Base-by-base conservation (phyloP, 2,113 vertebrate genomes). In the Pterocles burchelli region DNA sequence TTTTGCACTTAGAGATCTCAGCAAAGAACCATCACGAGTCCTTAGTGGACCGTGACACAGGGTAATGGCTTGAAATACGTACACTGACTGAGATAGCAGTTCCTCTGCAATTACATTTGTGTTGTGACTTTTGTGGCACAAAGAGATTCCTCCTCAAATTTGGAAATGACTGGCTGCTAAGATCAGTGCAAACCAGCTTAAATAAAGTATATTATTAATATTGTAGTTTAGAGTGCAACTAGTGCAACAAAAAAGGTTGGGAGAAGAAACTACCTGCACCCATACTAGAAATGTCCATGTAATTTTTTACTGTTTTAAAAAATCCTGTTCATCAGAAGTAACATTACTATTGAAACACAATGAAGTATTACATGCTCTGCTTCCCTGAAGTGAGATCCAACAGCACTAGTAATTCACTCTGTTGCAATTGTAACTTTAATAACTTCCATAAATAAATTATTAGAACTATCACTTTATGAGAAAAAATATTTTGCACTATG, bases 401-500 rank as follows among this genome's bases (percentile, higher is more conserved):
- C 12, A 68, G 3, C n/a, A 26, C 19, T 45, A 84, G 13, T 70
- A 61, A 91, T 94, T 88, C 46, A 41, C 58, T 70, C 10, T 59
- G 58, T 63, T 83, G 17, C 25, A 83, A 41, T 38, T 80, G 24
- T 5, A 92, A 54, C 29, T 96, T 76, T 58, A 31, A 82, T 75
- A 92, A 54, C 12, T 78, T 88, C 46, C 65, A 92, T 88, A 88
- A 92, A 94, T 84, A 90, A 94, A 85, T 82, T 36, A 96, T 74
- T 88, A 92, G 49, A 94, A 59, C 26, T 83, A 77, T 91, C 46
- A 87, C 19, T 94, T 87, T 66, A 63, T 88, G 41, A 65, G 54
- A 89, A 75, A 89, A 33, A 75, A 51, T 89, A 94, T 86, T 95
- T 87, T 94, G 61, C 13, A 62, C 20, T 75, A n/a, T 72, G 75